phyloP scores from a whole-genome alignment of 1,140 invertebrate genomes.

The Cyrtorhinus lividipennis region DNA sequence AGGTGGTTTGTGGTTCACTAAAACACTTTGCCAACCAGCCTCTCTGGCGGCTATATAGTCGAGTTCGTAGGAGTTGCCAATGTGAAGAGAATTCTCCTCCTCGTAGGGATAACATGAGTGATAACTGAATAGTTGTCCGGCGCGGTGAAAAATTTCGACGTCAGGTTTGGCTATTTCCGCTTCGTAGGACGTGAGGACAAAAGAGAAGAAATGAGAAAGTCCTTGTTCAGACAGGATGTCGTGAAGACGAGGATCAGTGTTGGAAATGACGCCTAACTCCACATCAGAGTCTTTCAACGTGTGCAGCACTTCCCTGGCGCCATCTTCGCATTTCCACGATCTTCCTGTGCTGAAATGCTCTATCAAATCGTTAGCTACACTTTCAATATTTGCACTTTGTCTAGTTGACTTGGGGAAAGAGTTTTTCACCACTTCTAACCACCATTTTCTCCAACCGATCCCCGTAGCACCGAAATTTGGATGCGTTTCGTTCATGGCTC shows the following conservation, averaged over 20 bases:
- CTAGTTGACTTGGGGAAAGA: conserved; percentile 39
- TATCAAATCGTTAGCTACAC: conserved; percentile 9
- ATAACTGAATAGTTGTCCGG: conserved; percentile 38
- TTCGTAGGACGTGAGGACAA: conserved; percentile 62
- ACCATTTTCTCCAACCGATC: conserved; percentile 67
- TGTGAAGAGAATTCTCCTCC: conserved; percentile 54
- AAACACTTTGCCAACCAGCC: conserved; percentile 57
- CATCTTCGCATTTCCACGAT: conserved; percentile 55
- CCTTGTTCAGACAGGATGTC: conserved; percentile 46
- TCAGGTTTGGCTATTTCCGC: conserved; percentile 60
- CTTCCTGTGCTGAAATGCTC: conserved; percentile 38
- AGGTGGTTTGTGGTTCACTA: conserved; percentile 26
- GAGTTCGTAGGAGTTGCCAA: conserved; percentile 58
- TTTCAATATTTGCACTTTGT: conserved; percentile 21
- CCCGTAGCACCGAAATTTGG: conserved; percentile 64
- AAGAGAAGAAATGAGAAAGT: conserved; percentile 56
- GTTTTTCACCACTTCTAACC: conserved; percentile 48
- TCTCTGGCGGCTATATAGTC: conserved; percentile 63
- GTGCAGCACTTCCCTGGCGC: conserved; percentile 44
- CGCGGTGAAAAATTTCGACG: conserved; percentile 47
- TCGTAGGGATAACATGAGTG: conserved; percentile 29
- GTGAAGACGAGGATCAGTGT: conserved; percentile 68
- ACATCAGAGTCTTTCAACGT: conserved; percentile 36
- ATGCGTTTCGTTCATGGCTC: conserved; percentile 43
- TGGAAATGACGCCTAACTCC: conserved; percentile 65